Percentiles rank a stretch among this genome's conserved stretches.
Evolutionary conservation across 2,888 invertebrate species (phyloP).

Genomic region (Ceratothoa steindachneri): DNA sequence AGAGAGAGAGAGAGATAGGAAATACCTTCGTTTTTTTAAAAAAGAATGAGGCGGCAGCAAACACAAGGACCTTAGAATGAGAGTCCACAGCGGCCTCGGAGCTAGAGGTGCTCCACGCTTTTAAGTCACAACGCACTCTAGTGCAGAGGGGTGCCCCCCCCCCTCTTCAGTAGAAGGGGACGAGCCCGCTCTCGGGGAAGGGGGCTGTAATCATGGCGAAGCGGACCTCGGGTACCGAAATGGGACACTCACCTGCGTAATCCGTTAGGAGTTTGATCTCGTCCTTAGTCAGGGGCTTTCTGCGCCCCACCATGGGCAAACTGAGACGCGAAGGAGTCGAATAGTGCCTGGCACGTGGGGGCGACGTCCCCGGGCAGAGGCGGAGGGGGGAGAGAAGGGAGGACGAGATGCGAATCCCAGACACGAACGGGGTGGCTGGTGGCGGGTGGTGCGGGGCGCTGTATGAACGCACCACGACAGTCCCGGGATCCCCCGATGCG

Average conservation of each 20-base stretch:
- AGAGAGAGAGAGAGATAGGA: too few relatives aligned
- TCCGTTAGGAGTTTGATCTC: background rate
- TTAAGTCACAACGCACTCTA: too few relatives aligned
- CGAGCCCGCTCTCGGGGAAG: conserved; percentile 44
- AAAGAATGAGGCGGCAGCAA: too few relatives aligned
- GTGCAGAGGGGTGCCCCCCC: too few relatives aligned
- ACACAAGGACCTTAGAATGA: too few relatives aligned
- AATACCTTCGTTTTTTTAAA: too few relatives aligned
- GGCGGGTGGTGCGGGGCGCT: background rate
- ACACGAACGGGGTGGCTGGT: background rate
- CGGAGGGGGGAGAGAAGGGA: background rate
- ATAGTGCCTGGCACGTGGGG: background rate
- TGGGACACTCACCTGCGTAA: conserved; percentile 3
- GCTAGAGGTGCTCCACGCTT: too few relatives aligned
- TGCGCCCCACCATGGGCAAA: background rate
- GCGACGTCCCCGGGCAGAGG: background rate
- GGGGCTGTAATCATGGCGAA: too few relatives aligned
- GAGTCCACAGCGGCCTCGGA: too few relatives aligned
- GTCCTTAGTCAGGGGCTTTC: background rate
- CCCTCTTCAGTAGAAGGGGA: conserved; percentile 23
- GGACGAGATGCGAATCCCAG: background rate
- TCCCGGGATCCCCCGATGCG: background rate
- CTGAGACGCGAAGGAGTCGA: background rate
- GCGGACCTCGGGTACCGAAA: too few relatives aligned
- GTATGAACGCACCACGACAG: background rate